These are phyloP conservation scores for Atrina japonica DNA, from an alignment of 2,888 invertebrate genomes.

Conservation along the genomic window DNA sequence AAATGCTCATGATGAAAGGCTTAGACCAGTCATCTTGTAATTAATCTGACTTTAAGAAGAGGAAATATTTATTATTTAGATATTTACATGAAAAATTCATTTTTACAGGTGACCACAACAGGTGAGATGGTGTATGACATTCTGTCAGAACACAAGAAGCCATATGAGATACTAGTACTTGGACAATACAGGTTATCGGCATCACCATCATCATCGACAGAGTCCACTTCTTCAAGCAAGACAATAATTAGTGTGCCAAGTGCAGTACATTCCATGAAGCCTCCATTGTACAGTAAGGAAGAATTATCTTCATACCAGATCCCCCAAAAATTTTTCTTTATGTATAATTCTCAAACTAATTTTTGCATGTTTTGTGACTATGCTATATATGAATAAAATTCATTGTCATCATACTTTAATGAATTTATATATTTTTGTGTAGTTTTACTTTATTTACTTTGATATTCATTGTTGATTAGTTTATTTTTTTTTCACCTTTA, in stretches of 20 bases:
- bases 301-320: neutral
- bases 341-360: too few species aligned
- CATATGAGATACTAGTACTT: constrained; percentile 91
- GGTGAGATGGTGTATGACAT: constrained; percentile 88
- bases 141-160: constrained; percentile 88
- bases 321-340: neutral
- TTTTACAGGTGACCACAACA: constrained; percentile 85
- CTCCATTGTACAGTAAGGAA: constrained; percentile 88
- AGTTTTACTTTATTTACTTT: constrained; percentile 1
- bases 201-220: neutral
- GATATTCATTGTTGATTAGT: neutral
- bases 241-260: constrained; percentile 91
- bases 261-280: constrained; percentile 96
- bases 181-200: constrained; percentile 70
- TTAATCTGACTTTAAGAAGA: too few species aligned
- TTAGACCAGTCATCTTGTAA: too few species aligned
- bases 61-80: too few species aligned
- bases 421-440: too few species aligned
- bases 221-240: neutral
- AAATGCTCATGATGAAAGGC: neutral
- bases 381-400: too few species aligned
- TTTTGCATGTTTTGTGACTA: too few species aligned
- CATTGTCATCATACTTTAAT: too few species aligned
- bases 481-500: neutral
- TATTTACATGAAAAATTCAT: neutral